Percentiles rank a stretch among this genome's conserved stretches.
phyloP scores from a whole-genome alignment of 2,113 vertebrate genomes.

The Lampris incognitus region DNA sequence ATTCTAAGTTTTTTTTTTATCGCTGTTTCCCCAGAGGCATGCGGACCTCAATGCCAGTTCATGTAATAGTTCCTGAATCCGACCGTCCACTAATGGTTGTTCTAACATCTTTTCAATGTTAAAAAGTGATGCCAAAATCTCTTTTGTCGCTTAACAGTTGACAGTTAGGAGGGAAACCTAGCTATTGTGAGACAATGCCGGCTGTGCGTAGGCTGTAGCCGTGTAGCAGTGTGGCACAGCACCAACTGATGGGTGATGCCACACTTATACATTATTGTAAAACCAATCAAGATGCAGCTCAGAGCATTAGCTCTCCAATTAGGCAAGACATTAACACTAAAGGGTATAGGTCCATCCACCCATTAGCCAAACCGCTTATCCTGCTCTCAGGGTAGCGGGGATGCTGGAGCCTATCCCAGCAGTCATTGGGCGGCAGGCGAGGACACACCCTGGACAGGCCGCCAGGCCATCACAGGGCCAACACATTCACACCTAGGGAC shows the following conservation, averaged over 20 bases:
- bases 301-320: too few relatives aligned
- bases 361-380: too few relatives aligned
- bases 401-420: too few relatives aligned
- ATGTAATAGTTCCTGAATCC: slow-evolving; percentile 26
- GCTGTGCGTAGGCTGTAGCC: neutral
- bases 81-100: slow-evolving; percentile 36
- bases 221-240: neutral
- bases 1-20: slow-evolving; percentile 44
- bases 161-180: neutral
- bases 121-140: neutral
- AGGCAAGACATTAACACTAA: too few relatives aligned
- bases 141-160: slow-evolving; percentile 1
- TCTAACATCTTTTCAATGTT: slow-evolving; percentile 43
- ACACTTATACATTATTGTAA: too few relatives aligned
- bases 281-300: too few relatives aligned
- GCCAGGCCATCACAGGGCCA: too few relatives aligned
- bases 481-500: too few relatives aligned
- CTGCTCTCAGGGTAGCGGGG: too few relatives aligned
- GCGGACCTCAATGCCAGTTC: slow-evolving; percentile 22
- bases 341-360: too few relatives aligned
- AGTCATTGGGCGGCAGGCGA: too few relatives aligned
- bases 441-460: too few relatives aligned
- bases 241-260: neutral
- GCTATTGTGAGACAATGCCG: neutral
- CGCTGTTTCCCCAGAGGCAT: neutral